phyloP scores from a whole-genome alignment of 2,113 vertebrate genomes.

The Jacana jacana region DNA sequence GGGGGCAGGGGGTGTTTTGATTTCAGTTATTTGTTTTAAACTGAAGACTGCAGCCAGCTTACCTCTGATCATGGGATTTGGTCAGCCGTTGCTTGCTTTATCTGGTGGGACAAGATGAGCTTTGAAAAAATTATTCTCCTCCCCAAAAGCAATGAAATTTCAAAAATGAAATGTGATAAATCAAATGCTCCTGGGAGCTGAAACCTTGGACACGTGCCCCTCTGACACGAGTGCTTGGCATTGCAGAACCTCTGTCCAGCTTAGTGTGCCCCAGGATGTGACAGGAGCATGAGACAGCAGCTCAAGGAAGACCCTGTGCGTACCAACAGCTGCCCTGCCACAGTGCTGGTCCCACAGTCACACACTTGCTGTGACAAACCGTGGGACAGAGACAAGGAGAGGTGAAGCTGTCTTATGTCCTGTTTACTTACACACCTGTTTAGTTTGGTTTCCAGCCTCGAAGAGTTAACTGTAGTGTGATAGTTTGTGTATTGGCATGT shows the following conservation, averaged over 20 bases:
- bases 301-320: fast-evolving
- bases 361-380: fast-evolving
- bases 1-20: neutral
- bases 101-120: neutral
- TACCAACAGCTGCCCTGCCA: neutral
- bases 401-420: neutral
- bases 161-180: neutral
- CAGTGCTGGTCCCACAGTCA: fast-evolving
- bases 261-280: neutral
- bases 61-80: neutral
- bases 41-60: constrained; percentile 19
- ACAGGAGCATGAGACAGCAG: fast-evolving
- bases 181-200: neutral
- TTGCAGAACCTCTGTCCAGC: neutral
- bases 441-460: neutral
- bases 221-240: fast-evolving
- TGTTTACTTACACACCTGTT: neutral
- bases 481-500: neutral
- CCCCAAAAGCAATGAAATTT: neutral
- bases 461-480: fast-evolving
- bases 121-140: neutral
- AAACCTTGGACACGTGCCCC: neutral
- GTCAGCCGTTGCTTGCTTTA: neutral
- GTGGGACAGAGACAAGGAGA: neutral
- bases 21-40: constrained; percentile 23